Evolutionary conservation across 2,888 invertebrate genomes (phyloP).

Genomic region (Heliconius sara): DNA sequence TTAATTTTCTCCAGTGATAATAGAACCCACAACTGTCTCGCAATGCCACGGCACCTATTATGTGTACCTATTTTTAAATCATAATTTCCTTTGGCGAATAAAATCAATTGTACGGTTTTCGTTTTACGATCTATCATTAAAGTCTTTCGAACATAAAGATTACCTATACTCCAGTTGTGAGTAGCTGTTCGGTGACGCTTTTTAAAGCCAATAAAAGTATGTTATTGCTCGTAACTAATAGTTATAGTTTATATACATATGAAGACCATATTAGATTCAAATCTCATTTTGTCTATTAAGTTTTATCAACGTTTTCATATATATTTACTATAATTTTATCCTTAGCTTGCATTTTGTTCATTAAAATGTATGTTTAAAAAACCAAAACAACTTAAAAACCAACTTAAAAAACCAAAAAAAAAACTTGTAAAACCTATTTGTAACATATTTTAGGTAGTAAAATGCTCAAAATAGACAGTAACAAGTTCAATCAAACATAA

Average conservation of each 20-base stretch:
- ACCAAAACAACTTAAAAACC: no score
- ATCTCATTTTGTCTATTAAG: not conserved
- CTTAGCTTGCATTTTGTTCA: not conserved
- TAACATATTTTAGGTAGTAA: no score
- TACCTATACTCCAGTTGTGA: constrained; percentile 32
- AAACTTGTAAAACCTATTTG: no score
- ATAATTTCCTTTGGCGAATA: not conserved
- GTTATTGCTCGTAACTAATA: constrained; percentile 28
- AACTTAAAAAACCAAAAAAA: no score
- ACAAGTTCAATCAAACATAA: no score
- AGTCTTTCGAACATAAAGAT: constrained; percentile 37
- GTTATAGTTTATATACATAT: constrained; percentile 20
- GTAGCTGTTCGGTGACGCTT: constrained; percentile 19
- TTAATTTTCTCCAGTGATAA: no score
- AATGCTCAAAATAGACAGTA: no score
- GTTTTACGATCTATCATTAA: constrained; percentile 23
- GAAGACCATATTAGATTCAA: not conserved
- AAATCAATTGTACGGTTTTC: constrained; percentile 18
- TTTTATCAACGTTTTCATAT: not conserved
- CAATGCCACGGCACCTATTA: not conserved
- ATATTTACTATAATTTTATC: not conserved
- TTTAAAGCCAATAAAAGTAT: constrained; percentile 32
- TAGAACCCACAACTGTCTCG: no score
- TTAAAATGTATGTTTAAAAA: not conserved
- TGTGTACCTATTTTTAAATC: not conserved